Evolutionary conservation across 2,797 vertebrate genomes (phyloP).

Genomic region (Setipinna tenuifilis): DNA sequence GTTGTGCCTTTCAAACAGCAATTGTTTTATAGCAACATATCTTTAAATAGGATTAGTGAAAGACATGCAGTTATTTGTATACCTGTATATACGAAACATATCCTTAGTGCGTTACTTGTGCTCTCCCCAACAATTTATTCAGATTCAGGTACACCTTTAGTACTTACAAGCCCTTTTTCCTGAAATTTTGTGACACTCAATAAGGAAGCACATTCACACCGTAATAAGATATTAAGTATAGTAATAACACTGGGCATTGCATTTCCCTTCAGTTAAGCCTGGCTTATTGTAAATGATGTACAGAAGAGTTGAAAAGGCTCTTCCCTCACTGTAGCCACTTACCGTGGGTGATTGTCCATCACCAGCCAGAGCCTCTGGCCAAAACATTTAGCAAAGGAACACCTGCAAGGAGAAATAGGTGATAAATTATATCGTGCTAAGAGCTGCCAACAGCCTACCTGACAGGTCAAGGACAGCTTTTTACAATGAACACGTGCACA

Average conservation of each 20-base stretch:
- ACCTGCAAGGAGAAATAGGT: conserved; percentile 33
- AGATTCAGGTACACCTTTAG: too few relatives aligned
- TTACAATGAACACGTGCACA: neutral
- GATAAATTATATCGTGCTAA: conserved; percentile 33
- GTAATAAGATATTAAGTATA: neutral
- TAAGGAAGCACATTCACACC: neutral
- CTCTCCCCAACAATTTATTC: too few relatives aligned
- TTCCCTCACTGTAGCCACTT: neutral
- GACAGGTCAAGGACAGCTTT: neutral
- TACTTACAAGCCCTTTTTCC: too few relatives aligned
- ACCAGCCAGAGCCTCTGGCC: neutral
- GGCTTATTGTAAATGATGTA: neutral
- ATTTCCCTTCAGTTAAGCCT: neutral
- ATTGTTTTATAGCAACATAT: too few relatives aligned
- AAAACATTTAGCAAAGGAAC: conserved; percentile 26
- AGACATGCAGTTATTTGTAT: too few relatives aligned
- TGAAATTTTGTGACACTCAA: too few relatives aligned
- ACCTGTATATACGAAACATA: too few relatives aligned
- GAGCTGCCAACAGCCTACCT: neutral
- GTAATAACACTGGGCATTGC: neutral
- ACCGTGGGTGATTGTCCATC: neutral
- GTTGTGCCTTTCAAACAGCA: too few relatives aligned
- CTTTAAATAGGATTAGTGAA: too few relatives aligned
- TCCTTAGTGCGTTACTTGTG: too few relatives aligned
- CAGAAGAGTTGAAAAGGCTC: neutral